A percentile compares a stretch with the other conserved stretches of the same genome.
Evolutionary conservation across 2,113 vertebrate species (phyloP).

Genomic region (Sebastes schlegelii): DNA sequence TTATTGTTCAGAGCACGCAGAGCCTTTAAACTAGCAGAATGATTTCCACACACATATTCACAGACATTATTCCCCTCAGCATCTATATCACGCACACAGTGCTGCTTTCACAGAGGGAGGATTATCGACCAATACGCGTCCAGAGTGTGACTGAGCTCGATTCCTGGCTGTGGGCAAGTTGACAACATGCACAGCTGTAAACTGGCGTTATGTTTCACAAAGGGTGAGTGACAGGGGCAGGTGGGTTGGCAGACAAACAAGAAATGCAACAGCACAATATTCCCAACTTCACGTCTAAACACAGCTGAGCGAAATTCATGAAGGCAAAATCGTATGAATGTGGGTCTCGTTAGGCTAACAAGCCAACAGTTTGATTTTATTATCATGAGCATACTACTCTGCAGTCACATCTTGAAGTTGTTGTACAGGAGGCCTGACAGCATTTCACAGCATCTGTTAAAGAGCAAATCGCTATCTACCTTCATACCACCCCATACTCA

Average conservation of each 20-base stretch:
- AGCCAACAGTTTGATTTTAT: background rate
- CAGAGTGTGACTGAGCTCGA: slow-evolving; percentile 28
- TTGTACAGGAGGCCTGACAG: background rate
- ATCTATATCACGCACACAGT: slow-evolving; percentile 35
- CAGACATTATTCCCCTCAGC: slow-evolving; percentile 2
- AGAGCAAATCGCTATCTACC: too few relatives aligned
- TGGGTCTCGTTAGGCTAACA: slow-evolving; percentile 1
- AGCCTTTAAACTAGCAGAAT: background rate
- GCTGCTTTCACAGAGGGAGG: slow-evolving; percentile 12
- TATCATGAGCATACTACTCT: background rate
- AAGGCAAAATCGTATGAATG: background rate
- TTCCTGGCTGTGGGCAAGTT: slow-evolving; percentile 21
- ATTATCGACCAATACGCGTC: slow-evolving; percentile 8
- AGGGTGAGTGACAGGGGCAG: slow-evolving; percentile 66
- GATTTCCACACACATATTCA: slow-evolving; percentile 20
- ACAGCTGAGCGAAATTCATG: background rate
- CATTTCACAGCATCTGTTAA: background rate
- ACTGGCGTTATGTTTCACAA: slow-evolving; percentile 68
- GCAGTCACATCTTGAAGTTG: background rate
- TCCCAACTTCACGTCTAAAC: slow-evolving; percentile 33
- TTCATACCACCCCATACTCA: background rate
- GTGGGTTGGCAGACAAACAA: slow-evolving; percentile 57
- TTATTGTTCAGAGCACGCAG: background rate
- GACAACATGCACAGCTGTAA: slow-evolving; percentile 73
- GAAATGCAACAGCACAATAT: slow-evolving; percentile 39